These are phyloP conservation scores for Istiophorus platypterus DNA, from an alignment of 2,113 vertebrate genomes.

Conservation along the genomic window DNA sequence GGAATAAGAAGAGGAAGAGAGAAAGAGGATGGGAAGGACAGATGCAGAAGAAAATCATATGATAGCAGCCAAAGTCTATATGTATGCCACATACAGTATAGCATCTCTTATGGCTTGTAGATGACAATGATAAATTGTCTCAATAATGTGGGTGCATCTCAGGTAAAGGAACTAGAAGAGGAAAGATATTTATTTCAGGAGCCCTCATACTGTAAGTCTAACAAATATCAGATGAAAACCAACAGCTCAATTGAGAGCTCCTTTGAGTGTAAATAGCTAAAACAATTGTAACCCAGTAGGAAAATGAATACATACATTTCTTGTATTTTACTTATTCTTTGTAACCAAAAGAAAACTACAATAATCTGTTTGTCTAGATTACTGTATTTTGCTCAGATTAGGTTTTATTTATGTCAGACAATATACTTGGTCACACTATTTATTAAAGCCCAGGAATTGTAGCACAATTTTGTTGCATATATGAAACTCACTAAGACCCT, in stretches of 20 bases:
- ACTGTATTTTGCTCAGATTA: not conserved
- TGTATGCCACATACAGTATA: not conserved
- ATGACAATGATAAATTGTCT: conserved; percentile 68
- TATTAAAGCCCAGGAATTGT: not conserved
- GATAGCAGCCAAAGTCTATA: conserved; percentile 6
- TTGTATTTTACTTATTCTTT: not conserved
- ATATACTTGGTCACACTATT: not conserved
- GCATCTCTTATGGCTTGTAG: conserved; percentile 10
- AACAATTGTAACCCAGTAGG: conserved; percentile 3
- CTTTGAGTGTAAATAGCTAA: not conserved
- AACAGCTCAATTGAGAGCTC: not conserved
- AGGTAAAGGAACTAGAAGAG: conserved; percentile 28
- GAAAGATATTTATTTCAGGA: conserved; percentile 23
- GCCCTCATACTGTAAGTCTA: not conserved
- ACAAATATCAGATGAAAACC: conserved; percentile 10
- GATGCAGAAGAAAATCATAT: not conserved
- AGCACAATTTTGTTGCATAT: not conserved
- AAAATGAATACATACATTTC: not conserved
- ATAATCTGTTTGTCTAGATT: not conserved
- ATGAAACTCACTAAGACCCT: not conserved
- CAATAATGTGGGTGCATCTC: conserved; percentile 31
- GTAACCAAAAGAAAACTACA: not conserved
- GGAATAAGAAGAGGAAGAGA: not conserved
- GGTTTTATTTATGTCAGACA: not conserved
- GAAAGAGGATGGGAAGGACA: not conserved